Conservation (phyloP, 2,888 invertebrate genomes). For the Punctoribates punctum region DNA sequence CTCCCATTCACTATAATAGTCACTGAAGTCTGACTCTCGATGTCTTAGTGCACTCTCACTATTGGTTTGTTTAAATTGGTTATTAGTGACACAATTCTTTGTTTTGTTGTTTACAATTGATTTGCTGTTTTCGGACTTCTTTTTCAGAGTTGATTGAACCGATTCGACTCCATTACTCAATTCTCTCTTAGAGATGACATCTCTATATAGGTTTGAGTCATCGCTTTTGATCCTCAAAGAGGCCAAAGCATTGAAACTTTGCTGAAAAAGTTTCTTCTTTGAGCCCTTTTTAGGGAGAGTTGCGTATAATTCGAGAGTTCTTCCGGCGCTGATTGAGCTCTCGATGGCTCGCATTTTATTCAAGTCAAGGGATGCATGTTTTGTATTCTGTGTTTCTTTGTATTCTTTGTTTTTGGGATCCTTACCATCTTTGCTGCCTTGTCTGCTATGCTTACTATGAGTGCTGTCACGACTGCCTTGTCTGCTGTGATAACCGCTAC, state of each 20-base stretch:
- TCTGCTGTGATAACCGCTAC: constrained; percentile 57
- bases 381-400: constrained; percentile 41
- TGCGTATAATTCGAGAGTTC: constrained; percentile 70
- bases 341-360: constrained; percentile 42
- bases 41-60: constrained; percentile 14
- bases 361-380: constrained; percentile 40
- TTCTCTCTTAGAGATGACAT: constrained; percentile 44
- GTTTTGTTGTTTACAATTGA: background rate
- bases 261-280: constrained; percentile 49
- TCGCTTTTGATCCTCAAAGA: constrained; percentile 43
- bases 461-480: constrained; percentile 62
- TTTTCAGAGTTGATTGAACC: background rate
- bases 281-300: constrained; percentile 83
- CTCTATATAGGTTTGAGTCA: constrained; percentile 45
- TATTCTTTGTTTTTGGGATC: constrained; percentile 45
- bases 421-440: constrained; percentile 48
- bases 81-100: background rate
- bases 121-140: background rate
- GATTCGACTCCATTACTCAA: background rate
- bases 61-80: background rate
- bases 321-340: background rate
- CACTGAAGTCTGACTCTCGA: constrained; percentile 46
- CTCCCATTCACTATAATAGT: constrained; percentile 50
- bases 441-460: constrained; percentile 48
- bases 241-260: constrained; percentile 36